These are phyloP conservation scores for Malurus cyaneus DNA, from an alignment of 2,113 vertebrate species.

Conservation along the genomic window DNA sequence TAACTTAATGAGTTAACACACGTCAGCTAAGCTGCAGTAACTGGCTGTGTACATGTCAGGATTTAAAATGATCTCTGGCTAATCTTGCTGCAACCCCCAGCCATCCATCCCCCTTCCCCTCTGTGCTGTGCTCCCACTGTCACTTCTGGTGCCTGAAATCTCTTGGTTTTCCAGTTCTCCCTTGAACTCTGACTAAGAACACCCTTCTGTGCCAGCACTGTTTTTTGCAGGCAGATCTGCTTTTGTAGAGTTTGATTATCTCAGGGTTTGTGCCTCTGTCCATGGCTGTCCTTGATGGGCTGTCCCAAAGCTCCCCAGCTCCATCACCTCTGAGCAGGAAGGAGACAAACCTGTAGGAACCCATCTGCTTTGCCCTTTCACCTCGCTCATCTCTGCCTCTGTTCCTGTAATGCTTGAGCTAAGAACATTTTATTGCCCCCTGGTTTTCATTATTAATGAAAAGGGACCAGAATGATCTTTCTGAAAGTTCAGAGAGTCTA, in stretches of 20 bases:
- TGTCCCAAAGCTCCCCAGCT: not conserved
- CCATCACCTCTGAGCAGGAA: not conserved
- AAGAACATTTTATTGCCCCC: constrained; percentile 83
- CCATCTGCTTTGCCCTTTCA: constrained; percentile 52
- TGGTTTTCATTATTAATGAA: constrained; percentile 89
- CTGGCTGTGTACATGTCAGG: constrained; percentile 68
- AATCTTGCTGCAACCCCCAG: not conserved
- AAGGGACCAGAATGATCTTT: constrained; percentile 86
- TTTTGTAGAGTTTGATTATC: not conserved
- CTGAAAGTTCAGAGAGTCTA: constrained; percentile 87
- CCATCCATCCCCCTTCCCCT: not conserved
- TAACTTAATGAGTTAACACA: constrained; percentile 68
- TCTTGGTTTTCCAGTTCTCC: not conserved
- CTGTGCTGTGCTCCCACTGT: not conserved
- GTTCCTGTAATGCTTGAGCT: constrained; percentile 44
- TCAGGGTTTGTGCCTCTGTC: not conserved
- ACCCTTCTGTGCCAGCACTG: not conserved
- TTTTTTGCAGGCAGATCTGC: not conserved
- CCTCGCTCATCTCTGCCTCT: constrained; percentile 37
- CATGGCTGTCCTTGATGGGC: not conserved
- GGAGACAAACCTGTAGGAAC: constrained; percentile 67
- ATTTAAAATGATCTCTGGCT: constrained; percentile 60
- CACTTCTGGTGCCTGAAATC: not conserved
- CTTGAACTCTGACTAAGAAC: not conserved
- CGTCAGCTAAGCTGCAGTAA: constrained; percentile 60